These are phyloP conservation scores for Myopa tessellatipennis DNA, from an alignment of 2,888 invertebrate genomes.

Conservation along the genomic window DNA sequence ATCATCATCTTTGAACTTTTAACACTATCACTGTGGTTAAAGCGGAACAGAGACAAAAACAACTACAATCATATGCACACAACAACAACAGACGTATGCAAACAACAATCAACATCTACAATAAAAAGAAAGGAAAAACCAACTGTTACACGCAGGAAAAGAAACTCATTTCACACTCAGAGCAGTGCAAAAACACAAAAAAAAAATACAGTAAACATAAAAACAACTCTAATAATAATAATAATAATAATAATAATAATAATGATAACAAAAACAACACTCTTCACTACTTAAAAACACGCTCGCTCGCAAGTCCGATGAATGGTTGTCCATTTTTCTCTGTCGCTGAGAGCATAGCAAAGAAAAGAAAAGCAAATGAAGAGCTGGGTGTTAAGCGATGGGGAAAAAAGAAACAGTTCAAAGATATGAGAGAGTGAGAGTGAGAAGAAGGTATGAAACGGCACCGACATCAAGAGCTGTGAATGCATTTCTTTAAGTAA, in stretches of 20 bases:
- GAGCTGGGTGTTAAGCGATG: too few relatives aligned
- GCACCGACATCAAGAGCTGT: too few relatives aligned
- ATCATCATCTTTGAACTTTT: constrained; percentile 33
- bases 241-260: not conserved
- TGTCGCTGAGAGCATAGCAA: constrained; percentile 35
- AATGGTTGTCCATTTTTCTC: constrained; percentile 50
- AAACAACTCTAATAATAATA: too few relatives aligned
- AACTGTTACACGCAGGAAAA: not conserved
- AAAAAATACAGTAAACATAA: not conserved
- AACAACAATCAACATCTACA: not conserved
- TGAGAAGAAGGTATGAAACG: too few relatives aligned
- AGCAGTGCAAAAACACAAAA: not conserved
- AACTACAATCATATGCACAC: not conserved
- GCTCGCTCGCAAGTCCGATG: constrained; percentile 41
- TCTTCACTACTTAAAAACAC: not conserved
- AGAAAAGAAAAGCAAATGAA: too few relatives aligned
- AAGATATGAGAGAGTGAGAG: too few relatives aligned
- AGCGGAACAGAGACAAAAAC: not conserved
- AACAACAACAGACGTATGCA: not conserved
- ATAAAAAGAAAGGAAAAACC: not conserved
- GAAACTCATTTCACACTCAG: not conserved
- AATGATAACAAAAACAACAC: not conserved
- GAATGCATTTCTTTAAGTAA: too few relatives aligned
- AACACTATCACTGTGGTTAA: not conserved
- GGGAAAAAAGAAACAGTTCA: too few relatives aligned